Base-by-base conservation (phyloP, 2,797 vertebrate genomes). In the Sebastes oblongus region DNA sequence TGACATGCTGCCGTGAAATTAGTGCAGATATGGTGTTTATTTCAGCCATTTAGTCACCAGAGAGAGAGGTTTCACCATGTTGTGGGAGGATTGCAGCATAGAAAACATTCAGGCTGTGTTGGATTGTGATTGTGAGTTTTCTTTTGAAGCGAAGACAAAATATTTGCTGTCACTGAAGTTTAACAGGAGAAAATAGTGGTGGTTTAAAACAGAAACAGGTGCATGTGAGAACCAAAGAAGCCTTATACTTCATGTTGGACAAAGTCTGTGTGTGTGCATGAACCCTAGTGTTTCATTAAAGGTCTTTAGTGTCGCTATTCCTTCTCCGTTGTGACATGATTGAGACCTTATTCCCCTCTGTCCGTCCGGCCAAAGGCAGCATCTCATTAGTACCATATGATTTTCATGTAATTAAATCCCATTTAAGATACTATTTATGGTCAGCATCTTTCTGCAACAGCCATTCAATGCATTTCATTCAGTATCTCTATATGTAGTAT, bases 11-110 rank as follows among this genome's bases (percentile, higher is more conserved):
- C 42, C 3, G 42, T 50, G 42, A 50, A 0, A 50, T 50, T 50
- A 50, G 0, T 8, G 29, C 3, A 71, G 59, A 36, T 8, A 3
- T 20, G 60, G 27, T 56, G 59, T 32, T 62, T 0, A 27, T 74
- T 62, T 72, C 29, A 36, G 58, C 4, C 5, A 7, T 56, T 52
- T 22, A 60, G 20, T 50, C 65, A 27, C 61, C 16, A 1, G 22
- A 59, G 18, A 52, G 65, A 68, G 32, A 68, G 66, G 62, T 18
- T 78, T 83, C 67, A 73, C 14, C 2, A 14, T 8, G 32, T 9
- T 39, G 66, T n/a, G 11, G 60, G 56, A 68, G 20, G 70, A 83
- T 80, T 83, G 64, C 61, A 77, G 3, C 76, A 82, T 50, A 6
- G 24, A 62, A 8, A 59, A 14, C 50, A 32, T 27, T 60, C 42